Base-by-base conservation (phyloP, 1,140 invertebrate genomes). In the Archegozetes longisetosus region DNA sequence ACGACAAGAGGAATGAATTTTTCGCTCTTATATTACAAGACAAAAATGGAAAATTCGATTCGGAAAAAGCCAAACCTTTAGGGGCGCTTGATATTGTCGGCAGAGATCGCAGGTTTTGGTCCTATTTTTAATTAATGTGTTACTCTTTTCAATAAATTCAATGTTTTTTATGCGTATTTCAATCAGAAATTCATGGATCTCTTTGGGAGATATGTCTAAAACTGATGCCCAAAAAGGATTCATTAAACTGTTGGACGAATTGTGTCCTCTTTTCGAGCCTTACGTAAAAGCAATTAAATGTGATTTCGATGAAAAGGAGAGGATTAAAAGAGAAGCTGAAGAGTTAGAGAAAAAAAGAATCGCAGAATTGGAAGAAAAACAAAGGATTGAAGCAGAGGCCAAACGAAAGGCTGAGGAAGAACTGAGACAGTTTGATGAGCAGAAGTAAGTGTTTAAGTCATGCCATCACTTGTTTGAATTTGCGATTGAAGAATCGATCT, bases 51-150 rank as follows among this genome's bases (percentile, higher is more conserved):
- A 84, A 87, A 62, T 90, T 84, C 67, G 76, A 81, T 64, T 72
- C 79, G 46, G 78, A 83, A 61, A 84, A 83, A 62, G 80, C 83
- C 12, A 82, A 86, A 40, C 86, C 88, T 32, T 73, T 95, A 32
- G 93, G 93, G 40, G 88, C 94, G 1, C 74, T 97, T 23, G 92
- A 97, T 76, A 88, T 97, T 4, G 91, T 97, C 66, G 93, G 93
- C 0, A 83, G 82, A 70, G 91, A 97, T 71, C 77, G 92, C 61
- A 80, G 88, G 80, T 82, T 69, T 69, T 63, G 27, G 2, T 40
- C 17, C 32, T 9, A 40, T n/a, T 27, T n/a, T 48, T 1, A 1
- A 20, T 27, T 49, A 47, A 23, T 59, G 9, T 55, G 26, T 54
- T 24, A 47, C 46, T 26, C 22, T 54, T 25, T 25, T 58, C 48